A percentile compares a stretch with the other conserved stretches of the same genome.
These are phyloP conservation scores for Philopotamus ludificatus DNA, from an alignment of 1,140 invertebrate genomes.

Conservation along the genomic window DNA sequence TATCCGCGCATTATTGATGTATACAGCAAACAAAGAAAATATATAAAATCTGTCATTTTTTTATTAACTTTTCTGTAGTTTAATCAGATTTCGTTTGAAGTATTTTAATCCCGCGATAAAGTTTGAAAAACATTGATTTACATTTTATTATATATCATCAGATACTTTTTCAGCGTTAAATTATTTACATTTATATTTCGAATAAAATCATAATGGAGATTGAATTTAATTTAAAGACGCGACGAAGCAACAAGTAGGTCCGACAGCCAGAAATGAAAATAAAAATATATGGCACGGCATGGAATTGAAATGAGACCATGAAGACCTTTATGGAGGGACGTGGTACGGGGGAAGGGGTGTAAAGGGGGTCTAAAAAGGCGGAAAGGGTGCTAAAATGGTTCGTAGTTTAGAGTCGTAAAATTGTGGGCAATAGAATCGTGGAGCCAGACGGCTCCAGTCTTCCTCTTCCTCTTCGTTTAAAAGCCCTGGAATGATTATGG, in stretches of 20 bases:
- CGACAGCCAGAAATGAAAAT: not conserved
- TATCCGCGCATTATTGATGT: too few species aligned
- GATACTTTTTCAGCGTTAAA: too few species aligned
- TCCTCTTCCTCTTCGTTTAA: not conserved
- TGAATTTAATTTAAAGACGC: too few species aligned
- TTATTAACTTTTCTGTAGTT: too few species aligned
- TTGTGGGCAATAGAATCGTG: conserved; percentile 9
- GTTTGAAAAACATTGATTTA: too few species aligned
- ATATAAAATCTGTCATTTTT: too few species aligned
- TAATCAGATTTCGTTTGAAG: too few species aligned
- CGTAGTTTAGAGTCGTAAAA: conserved; percentile 23
- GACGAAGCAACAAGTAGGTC: not conserved
- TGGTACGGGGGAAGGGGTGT: not conserved
- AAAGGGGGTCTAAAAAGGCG: not conserved
- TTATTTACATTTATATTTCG: too few species aligned
- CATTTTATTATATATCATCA: too few species aligned
- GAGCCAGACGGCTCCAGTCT: conserved; percentile 7
- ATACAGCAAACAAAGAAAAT: too few species aligned
- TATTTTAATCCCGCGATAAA: too few species aligned
- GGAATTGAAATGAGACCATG: not conserved
- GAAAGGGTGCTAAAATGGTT: conserved; percentile 30
- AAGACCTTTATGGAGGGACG: conserved; percentile 1
- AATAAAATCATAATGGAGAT: too few species aligned
- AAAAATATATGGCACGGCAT: not conserved
- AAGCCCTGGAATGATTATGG: not conserved